Percentiles rank a stretch among this genome's conserved stretches.
These are phyloP conservation scores for Episyrphus balteatus DNA, from an alignment of 1,140 invertebrate genomes.

Conservation along the genomic window DNA sequence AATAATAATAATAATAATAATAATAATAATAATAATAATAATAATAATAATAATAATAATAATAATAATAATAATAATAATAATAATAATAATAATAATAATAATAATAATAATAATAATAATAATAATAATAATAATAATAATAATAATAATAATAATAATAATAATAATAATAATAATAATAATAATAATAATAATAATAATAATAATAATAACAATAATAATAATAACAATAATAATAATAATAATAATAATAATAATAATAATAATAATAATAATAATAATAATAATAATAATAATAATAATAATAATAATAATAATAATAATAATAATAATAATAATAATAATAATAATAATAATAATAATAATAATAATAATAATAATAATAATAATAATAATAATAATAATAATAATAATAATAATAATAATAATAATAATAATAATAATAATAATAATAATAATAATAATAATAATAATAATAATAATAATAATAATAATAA, in stretches of 20 bases:
- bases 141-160: neutral
- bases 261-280: neutral
- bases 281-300: neutral
- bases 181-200: neutral
- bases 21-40: neutral
- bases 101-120: neutral
- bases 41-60: neutral
- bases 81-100: neutral
- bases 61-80: neutral
- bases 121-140: neutral
- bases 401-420: neutral
- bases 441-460: neutral
- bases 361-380: neutral
- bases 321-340: neutral
- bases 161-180: neutral
- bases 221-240: neutral
- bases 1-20: neutral
- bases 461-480: neutral
- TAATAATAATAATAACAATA: neutral
- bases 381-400: neutral
- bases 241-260: neutral
- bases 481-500: neutral
- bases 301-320: neutral
- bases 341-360: neutral
- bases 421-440: neutral